Evolutionary conservation across 1,140 invertebrate species (phyloP), one percentile per base, ranked within the genome.

Genomic region (Macrobrachium nipponense): DNA sequence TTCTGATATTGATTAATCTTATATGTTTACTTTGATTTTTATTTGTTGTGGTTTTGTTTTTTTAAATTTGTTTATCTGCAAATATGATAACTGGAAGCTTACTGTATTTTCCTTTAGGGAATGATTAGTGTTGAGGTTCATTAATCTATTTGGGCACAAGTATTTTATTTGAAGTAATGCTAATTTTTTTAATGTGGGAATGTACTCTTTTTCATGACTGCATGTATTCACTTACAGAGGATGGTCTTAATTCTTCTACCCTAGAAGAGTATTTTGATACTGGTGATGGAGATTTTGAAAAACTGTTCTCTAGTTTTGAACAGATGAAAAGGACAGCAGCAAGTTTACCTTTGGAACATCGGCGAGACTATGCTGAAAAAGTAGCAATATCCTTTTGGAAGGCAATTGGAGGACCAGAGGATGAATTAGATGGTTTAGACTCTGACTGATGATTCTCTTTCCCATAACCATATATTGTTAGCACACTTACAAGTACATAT

Each of bases 311-410:
- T 78, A 92, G 94, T 89, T 90, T 95, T 73, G 91, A 92, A 87
- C 92, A 92, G 61, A 94, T 95, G 93, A 95, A 94, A 91, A 94
- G 95, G 88, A 94, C 94, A 91, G 94, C 95, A 17, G 91, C 93
- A 83, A 92, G 91, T 18, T 89, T 96, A 86, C 93, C 94, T 36
- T 90, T 91, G 15, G 93, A 93, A 70, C 92, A 96, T 90, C 93
- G 95, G 84, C 94, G 94, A 90, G 92, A 92, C 82, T 95, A 94
- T 91, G 95, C 95, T 20, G 95, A 96, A 91, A 93, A 96, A 91
- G 93, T 96, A 89, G 95, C 95, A 0, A 93, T 94, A 83, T 94
- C 94, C 43, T 96, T 96, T 91, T 96, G 95, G 95, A 93, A 93
- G 90, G 94, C 95, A 2, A 94, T 96, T 88, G 95, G 95, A 59